Conservation (phyloP, 2,888 invertebrate genomes). For the Orchesella flavescens region DNA sequence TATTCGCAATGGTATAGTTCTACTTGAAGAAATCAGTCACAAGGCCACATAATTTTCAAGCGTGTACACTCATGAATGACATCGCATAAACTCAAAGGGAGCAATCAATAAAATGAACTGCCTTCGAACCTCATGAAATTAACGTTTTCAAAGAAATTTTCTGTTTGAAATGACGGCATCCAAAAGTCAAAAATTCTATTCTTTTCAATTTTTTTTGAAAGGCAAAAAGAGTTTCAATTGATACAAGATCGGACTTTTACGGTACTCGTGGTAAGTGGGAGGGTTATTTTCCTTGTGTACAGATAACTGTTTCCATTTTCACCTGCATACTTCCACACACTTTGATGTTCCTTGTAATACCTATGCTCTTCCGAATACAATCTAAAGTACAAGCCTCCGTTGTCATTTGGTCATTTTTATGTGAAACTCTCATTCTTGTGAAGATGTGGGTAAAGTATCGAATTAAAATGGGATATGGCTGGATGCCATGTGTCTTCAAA, state of each 20-base stretch:
- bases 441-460: background rate
- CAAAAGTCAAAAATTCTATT: background rate
- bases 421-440: too few species aligned
- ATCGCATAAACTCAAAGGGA: background rate
- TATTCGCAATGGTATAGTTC: too few species aligned
- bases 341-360: too few species aligned
- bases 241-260: too few species aligned
- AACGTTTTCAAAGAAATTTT: slow-evolving; percentile 27
- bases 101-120: slow-evolving; percentile 59
- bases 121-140: slow-evolving; percentile 51
- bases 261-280: too few species aligned
- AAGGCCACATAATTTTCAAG: background rate
- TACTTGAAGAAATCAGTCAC: slow-evolving; percentile 5
- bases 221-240: background rate
- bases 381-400: too few species aligned
- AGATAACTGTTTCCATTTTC: too few species aligned
- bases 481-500: slow-evolving; percentile 20
- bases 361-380: background rate
- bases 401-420: too few species aligned
- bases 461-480: slow-evolving; percentile 30
- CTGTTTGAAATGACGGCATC: background rate
- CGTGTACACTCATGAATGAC: background rate
- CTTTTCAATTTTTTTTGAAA: background rate
- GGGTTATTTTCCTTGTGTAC: slow-evolving; percentile 21
- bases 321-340: too few species aligned